These are phyloP conservation scores for Takifugu bimaculatus DNA, from an alignment of 2,113 vertebrate species.

Conservation along the genomic window DNA sequence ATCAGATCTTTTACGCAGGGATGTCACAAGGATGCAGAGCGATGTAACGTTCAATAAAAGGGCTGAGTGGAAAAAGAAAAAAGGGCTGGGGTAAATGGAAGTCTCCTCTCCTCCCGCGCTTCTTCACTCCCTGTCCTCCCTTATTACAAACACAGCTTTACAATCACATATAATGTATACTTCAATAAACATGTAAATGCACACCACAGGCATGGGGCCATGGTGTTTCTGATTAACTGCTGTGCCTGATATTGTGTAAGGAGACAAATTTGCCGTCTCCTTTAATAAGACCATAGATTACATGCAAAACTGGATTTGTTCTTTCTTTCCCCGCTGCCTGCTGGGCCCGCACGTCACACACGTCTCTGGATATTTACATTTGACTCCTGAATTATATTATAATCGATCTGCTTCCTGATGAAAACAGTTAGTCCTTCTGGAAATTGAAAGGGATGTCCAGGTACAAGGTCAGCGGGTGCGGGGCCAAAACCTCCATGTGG, in stretches of 20 bases:
- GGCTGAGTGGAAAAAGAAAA: no score
- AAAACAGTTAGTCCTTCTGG: conserved; percentile 45
- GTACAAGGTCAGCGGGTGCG: conserved; percentile 37
- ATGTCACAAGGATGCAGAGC: no score
- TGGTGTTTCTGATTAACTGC: conserved; percentile 45
- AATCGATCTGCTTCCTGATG: conserved; percentile 63
- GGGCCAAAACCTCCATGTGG: conserved; percentile 4
- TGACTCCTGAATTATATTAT: conserved; percentile 69
- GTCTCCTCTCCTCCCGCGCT: no score
- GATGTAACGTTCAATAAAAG: no score
- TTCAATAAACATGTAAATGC: no score
- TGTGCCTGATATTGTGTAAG: conserved; percentile 53
- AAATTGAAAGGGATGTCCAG: conserved; percentile 57
- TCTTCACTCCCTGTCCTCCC: no score
- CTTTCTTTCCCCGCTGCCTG: conserved; percentile 43
- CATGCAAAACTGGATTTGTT: conserved; percentile 44
- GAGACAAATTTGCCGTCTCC: conserved; percentile 56
- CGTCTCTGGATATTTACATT: conserved; percentile 56
- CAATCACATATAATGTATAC: no score
- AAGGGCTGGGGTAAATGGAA: no score
- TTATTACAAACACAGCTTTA: no score
- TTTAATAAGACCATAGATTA: conserved; percentile 67
- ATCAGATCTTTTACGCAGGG: no score
- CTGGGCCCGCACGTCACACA: conserved; percentile 50
- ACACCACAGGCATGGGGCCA: no score